These are phyloP conservation scores for Psephotus haematonotus DNA, from an alignment of 2,113 vertebrate genomes.

Conservation along the genomic window DNA sequence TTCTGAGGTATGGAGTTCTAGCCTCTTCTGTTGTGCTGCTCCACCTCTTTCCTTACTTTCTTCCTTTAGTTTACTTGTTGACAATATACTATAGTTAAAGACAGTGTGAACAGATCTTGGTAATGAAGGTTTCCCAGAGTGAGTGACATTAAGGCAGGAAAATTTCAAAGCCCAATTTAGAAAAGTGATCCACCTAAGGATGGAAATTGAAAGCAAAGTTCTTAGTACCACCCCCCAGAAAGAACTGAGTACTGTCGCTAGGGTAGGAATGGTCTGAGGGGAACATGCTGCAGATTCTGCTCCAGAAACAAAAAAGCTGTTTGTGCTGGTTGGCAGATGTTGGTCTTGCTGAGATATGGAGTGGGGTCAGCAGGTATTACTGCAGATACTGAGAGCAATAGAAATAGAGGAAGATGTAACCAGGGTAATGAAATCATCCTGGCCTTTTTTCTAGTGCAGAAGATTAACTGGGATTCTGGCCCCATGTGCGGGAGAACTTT, in stretches of 20 bases:
- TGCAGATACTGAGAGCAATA: not conserved
- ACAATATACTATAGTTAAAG: not conserved
- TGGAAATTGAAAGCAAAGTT: not conserved
- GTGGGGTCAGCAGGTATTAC: not conserved
- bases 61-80: not conserved
- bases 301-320: not conserved
- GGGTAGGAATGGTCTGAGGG: not conserved
- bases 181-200: not conserved
- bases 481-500: not conserved
- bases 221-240: not conserved
- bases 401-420: not conserved
- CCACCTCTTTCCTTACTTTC: not conserved
- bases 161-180: slow-evolving; percentile 52
- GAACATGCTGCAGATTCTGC: not conserved
- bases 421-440: not conserved
- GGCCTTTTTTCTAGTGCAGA: not conserved
- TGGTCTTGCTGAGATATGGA: not conserved
- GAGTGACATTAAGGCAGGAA: not conserved
- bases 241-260: not conserved
- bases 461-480: not conserved
- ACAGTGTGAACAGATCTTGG: not conserved
- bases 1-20: not conserved
- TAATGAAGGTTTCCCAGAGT: not conserved
- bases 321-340: not conserved
- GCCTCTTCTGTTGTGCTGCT: not conserved